Conservation (phyloP, 1,140 invertebrate species). For the Drosophila athabasca region DNA sequence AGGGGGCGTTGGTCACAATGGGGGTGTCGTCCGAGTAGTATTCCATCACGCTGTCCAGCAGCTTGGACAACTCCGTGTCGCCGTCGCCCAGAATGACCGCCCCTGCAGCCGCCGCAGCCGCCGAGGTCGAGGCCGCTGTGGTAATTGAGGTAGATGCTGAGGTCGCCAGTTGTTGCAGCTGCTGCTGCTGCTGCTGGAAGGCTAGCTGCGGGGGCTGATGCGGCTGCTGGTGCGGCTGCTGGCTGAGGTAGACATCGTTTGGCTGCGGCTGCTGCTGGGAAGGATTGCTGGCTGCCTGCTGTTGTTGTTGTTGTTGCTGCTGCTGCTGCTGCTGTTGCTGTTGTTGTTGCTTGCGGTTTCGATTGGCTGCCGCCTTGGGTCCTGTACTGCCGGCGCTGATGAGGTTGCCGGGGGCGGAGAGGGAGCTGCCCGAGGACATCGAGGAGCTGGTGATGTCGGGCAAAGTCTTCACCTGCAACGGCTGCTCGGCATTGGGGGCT, state of each 20-base stretch:
- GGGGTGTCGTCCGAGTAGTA: constrained; percentile 87
- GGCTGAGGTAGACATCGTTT: constrained; percentile 86
- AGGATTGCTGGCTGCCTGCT: constrained; percentile 57
- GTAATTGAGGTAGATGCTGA: constrained; percentile 77
- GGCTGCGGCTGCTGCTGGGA: constrained; percentile 69
- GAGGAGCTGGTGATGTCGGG: constrained; percentile 86
- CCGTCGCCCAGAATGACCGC: constrained; percentile 56
- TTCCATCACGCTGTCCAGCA: constrained; percentile 93
- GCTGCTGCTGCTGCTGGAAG: constrained; percentile 65
- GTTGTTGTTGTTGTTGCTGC: constrained; percentile 57
- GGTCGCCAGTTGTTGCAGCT: constrained; percentile 74
- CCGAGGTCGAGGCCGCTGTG: constrained; percentile 67
- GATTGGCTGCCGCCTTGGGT: constrained; percentile 65
- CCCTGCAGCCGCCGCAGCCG: constrained; percentile 47
- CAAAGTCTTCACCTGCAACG: constrained; percentile 85
- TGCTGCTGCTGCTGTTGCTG: constrained; percentile 59
- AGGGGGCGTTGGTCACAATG: constrained; percentile 83
- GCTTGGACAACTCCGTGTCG: constrained; percentile 90
- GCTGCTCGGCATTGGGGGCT: constrained; percentile 88
- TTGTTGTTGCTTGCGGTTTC: constrained; percentile 74
- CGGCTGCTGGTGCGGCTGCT: constrained; percentile 77
- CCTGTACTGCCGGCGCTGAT: constrained; percentile 67
- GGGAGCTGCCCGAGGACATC: constrained; percentile 47
- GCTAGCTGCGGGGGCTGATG: constrained; percentile 65
- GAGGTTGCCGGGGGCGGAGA: constrained; percentile 65